Evolutionary conservation across 2,888 invertebrate species (phyloP).

Genomic region (Sabatieria punctata): DNA sequence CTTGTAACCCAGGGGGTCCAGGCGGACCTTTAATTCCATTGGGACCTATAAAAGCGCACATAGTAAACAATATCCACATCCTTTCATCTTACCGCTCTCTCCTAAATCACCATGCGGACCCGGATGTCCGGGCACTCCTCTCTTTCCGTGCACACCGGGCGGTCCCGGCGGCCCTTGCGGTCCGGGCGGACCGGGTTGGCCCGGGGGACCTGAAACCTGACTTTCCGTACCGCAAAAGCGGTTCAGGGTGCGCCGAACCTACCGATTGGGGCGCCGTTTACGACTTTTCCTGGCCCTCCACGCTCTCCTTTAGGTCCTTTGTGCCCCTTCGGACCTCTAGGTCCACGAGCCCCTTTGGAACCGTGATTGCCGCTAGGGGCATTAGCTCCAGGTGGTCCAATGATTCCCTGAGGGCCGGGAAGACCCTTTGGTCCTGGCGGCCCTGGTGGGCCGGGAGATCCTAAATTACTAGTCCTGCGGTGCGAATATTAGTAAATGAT

Average conservation of each 20-base stretch:
- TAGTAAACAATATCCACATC: no score
- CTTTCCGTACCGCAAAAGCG: no score
- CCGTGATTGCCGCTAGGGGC: background rate
- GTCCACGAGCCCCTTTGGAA: background rate
- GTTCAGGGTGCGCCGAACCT: no score
- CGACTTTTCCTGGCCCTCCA: background rate
- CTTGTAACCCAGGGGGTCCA: no score
- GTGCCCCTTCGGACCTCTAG: background rate
- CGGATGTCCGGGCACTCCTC: conserved; percentile 5
- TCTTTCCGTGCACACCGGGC: conserved; percentile 9
- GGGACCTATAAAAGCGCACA: no score
- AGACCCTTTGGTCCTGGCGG: conserved; percentile 2
- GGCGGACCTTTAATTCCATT: no score
- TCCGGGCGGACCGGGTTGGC: conserved; percentile 8
- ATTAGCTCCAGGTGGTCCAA: background rate
- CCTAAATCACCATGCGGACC: conserved; percentile 1
- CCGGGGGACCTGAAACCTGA: conserved; percentile 5
- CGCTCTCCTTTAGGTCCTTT: background rate
- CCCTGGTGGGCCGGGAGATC: conserved; percentile 2
- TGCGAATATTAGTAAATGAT: no score
- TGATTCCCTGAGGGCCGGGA: background rate
- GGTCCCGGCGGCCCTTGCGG: conserved; percentile 10
- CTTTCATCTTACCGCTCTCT: background rate
- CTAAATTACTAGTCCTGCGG: background rate
- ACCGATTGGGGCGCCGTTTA: background rate